Percentiles rank a stretch among this genome's conserved stretches.
Evolutionary conservation across 2,888 invertebrate genomes (phyloP).

Genomic region (Scotopteryx bipunctaria): DNA sequence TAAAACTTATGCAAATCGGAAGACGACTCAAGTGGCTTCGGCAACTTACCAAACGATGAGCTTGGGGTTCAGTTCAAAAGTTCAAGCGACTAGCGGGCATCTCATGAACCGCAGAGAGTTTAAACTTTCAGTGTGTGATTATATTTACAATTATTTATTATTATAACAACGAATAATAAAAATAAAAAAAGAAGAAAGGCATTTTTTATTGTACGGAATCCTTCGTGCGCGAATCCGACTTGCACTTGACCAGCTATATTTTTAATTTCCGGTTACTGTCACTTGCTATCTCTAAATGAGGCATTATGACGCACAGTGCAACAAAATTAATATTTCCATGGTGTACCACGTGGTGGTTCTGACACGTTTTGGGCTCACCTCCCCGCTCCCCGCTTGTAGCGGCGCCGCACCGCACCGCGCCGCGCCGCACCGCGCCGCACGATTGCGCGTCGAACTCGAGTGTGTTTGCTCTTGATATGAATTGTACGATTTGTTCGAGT

Average conservation of each 20-base stretch:
- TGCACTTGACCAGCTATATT: no score
- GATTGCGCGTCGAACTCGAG: constrained; percentile 24
- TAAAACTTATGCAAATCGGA: constrained; percentile 72
- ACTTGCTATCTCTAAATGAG: no score
- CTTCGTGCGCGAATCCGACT: no score
- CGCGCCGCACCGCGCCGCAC: constrained; percentile 20
- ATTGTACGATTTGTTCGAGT: constrained; percentile 27
- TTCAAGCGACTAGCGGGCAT: constrained; percentile 9
- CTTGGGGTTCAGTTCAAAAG: constrained; percentile 20
- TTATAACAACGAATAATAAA: not conserved
- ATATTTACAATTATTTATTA: not conserved
- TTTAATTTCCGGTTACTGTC: no score
- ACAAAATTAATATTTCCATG: no score
- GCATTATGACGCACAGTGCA: no score
- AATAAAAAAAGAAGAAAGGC: no score
- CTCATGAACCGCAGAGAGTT: no score
- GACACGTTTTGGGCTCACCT: no score
- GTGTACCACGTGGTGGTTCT: no score
- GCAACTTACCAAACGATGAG: constrained; percentile 50
- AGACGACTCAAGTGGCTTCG: constrained; percentile 56
- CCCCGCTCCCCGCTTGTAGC: constrained; percentile 6
- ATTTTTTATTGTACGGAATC: no score
- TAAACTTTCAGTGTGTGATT: no score
- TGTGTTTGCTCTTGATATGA: constrained; percentile 36
- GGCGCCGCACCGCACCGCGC: constrained; percentile 15